Conservation (phyloP, 2,888 invertebrate genomes). For the Epirrhoe alternata region DNA sequence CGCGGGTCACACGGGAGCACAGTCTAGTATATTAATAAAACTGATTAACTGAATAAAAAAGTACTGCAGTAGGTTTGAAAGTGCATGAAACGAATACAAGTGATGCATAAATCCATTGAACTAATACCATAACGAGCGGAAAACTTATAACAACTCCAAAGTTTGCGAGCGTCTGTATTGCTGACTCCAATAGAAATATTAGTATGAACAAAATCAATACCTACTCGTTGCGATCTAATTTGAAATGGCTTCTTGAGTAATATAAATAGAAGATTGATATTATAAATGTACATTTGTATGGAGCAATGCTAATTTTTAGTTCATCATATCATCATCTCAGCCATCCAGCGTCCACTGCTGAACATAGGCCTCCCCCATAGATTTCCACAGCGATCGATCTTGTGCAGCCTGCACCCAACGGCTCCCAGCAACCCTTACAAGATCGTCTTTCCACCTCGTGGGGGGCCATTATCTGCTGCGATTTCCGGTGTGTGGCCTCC, state of each 20-base stretch:
- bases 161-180: conserved; percentile 44
- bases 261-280: background rate
- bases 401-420: too few relatives aligned
- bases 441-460: too few relatives aligned
- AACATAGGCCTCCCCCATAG: too few relatives aligned
- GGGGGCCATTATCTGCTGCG: too few relatives aligned
- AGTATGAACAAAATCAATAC: conserved; percentile 48
- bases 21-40: too few relatives aligned
- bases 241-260: conserved; percentile 11
- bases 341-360: too few relatives aligned
- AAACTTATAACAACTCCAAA: conserved; percentile 53
- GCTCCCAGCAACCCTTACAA: too few relatives aligned
- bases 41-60: background rate
- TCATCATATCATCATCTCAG: too few relatives aligned
- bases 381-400: too few relatives aligned
- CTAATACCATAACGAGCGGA: conserved; percentile 43
- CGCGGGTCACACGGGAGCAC: too few relatives aligned
- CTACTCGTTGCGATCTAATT: conserved; percentile 17
- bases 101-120: conserved; percentile 19
- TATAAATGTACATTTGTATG: background rate
- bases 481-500: too few relatives aligned
- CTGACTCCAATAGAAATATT: conserved; percentile 44
- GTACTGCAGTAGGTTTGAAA: background rate
- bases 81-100: conserved; percentile 3
- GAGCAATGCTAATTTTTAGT: background rate